These are phyloP conservation scores for Amphipoea lucens DNA, from an alignment of 2,888 invertebrate genomes.

Conservation along the genomic window DNA sequence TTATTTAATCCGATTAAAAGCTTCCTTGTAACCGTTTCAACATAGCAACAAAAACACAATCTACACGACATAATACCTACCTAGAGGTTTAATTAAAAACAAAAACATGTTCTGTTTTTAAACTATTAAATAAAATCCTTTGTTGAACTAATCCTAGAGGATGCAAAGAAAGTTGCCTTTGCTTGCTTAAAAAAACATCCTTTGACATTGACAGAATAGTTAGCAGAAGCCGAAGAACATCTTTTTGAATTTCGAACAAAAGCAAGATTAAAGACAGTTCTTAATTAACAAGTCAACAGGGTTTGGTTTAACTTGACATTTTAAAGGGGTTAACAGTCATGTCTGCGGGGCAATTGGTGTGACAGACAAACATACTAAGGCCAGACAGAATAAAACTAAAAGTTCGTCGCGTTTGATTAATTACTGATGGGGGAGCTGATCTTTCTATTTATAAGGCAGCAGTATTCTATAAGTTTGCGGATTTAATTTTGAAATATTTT, in stretches of 20 bases:
- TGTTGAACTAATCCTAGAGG: constrained; percentile 10
- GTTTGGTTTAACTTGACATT: constrained; percentile 66
- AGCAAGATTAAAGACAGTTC: constrained; percentile 52
- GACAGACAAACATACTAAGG: constrained; percentile 71
- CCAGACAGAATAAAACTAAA: constrained; percentile 80
- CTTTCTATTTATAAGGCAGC: constrained; percentile 62
- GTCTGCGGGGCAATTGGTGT: constrained; percentile 75
- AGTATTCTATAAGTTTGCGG: constrained; percentile 45
- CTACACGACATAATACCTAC: constrained; percentile 10
- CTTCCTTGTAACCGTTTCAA: constrained; percentile 23
- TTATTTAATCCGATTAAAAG: constrained; percentile 54
- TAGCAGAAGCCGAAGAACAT: constrained; percentile 11
- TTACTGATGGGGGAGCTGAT: constrained; percentile 66
- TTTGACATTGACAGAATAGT: constrained; percentile 26
- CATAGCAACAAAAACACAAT: background rate
- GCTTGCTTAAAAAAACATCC: background rate
- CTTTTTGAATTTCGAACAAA: constrained; percentile 42
- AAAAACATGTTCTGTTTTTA: constrained; percentile 9
- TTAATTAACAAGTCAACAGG: constrained; percentile 62
- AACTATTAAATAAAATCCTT: constrained; percentile 22
- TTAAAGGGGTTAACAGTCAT: constrained; percentile 70
- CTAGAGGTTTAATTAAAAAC: constrained; percentile 37
- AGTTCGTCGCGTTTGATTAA: constrained; percentile 67
- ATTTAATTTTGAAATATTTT: constrained; percentile 10
- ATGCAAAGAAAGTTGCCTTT: constrained; percentile 24